These are phyloP conservation scores for Drosophila jambulina DNA, from an alignment of 1,140 invertebrate genomes.

Conservation along the genomic window DNA sequence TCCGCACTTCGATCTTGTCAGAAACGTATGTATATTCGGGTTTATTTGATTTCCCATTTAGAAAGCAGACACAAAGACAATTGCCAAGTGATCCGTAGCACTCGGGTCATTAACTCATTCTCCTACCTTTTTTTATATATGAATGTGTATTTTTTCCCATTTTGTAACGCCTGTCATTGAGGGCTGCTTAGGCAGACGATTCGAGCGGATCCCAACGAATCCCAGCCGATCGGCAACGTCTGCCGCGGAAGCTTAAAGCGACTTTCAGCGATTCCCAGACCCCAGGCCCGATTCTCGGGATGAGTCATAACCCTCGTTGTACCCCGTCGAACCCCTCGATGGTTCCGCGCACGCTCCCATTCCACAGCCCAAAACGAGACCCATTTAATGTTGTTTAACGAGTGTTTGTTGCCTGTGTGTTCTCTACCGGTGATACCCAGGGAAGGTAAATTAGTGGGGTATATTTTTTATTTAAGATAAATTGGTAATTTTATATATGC, in stretches of 20 bases:
- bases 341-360: conserved; percentile 36
- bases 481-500: too few species aligned
- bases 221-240: conserved; percentile 35
- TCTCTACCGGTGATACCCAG: conserved; percentile 18
- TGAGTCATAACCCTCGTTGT: conserved; percentile 31
- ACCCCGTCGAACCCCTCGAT: conserved; percentile 1
- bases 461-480: too few species aligned
- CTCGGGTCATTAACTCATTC: conserved; percentile 77
- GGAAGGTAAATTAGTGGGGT: not conserved
- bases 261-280: conserved; percentile 33
- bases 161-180: conserved; percentile 82
- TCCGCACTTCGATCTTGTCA: conserved; percentile 34
- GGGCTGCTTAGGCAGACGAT: conserved; percentile 75
- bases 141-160: conserved; percentile 29
- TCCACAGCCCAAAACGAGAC: conserved; percentile 66
- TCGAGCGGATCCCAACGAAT: conserved; percentile 17
- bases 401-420: conserved; percentile 61
- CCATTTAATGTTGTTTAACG: conserved; percentile 83
- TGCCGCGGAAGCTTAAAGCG: conserved; percentile 67
- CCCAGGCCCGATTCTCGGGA: conserved; percentile 30
- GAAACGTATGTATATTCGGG: conserved; percentile 47
- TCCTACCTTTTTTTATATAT: conserved; percentile 23
- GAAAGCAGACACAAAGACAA: conserved; percentile 72
- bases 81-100: conserved; percentile 68
- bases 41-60: conserved; percentile 81